These are phyloP conservation scores for Tinea pellionella DNA, from an alignment of 2,888 invertebrate genomes.

Conservation along the genomic window DNA sequence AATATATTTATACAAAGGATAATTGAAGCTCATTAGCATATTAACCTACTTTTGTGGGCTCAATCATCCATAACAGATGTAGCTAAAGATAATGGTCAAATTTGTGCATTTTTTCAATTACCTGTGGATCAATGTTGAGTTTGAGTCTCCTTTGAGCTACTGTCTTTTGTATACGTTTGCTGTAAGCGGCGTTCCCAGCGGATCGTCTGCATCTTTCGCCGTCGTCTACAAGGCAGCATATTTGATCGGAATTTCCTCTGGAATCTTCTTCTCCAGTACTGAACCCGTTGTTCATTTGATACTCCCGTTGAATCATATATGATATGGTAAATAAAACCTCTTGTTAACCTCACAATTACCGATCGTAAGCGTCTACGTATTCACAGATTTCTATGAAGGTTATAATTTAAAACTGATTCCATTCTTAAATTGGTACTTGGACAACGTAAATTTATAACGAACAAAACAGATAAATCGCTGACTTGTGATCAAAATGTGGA, in stretches of 20 bases:
- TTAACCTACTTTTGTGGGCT: not conserved
- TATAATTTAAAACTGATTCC: constrained; percentile 48
- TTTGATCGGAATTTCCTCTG: constrained; percentile 86
- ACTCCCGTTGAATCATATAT: constrained; percentile 70
- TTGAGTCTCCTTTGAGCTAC: constrained; percentile 92
- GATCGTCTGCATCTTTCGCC: constrained; percentile 86
- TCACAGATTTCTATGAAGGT: constrained; percentile 55
- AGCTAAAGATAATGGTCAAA: not conserved
- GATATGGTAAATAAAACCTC: constrained; percentile 46
- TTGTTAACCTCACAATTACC: constrained; percentile 34
- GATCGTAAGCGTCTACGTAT: constrained; percentile 45
- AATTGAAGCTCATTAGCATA: not conserved
- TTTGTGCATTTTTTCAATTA: constrained; percentile 19
- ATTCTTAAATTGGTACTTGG: not conserved
- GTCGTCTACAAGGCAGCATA: constrained; percentile 93
- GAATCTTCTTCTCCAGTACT: constrained; percentile 93
- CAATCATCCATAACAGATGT: constrained; percentile 4
- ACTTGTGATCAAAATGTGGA: constrained; percentile 20
- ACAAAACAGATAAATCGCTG: not conserved
- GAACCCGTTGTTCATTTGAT: constrained; percentile 85
- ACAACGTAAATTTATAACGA: not conserved
- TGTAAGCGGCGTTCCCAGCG: constrained; percentile 95
- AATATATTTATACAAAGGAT: not conserved
- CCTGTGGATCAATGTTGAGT: constrained; percentile 82
- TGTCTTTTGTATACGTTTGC: constrained; percentile 96